Evolutionary conservation across 64 coral and sea anemone species (phyloP), one percentile per base, ranked within the genome.

Genomic region (Trachythela sp.): DNA sequence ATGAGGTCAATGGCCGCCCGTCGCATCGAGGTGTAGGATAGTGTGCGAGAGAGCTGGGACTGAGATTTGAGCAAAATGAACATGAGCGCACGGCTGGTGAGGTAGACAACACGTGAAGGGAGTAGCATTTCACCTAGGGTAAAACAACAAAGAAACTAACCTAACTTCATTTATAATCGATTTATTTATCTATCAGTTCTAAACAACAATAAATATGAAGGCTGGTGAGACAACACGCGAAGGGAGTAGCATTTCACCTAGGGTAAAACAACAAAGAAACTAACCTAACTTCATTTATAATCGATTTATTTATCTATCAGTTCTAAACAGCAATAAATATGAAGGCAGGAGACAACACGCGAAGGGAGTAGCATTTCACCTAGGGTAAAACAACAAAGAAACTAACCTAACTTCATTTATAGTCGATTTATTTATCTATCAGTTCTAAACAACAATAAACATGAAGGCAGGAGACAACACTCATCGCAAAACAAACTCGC

Each of bases 1-100:
- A 97, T 97, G 64, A 97, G 85, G 85, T 97, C 95, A 43, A 97
- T 97, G 64, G 95, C 92, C 83, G 95, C 95, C 64, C 95, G 52
- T 54, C 93, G 94, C 30, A 97, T 93, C 20, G 95, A 97, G 45
- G 95, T 97, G 70, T 97, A 90, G 0, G 95, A 90, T 5, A 83
- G 90, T 22, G 89, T 85, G 76, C 85, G 90, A 27, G 95, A 94
- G 2, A 92, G 88, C 24, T 88, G 92, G 18, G 18, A 24, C 22
- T 64, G 56, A 37, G 93, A 89, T 52, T 95, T 99, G 29, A 99
- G 93, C n/a, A 99, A 56, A 34, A 94, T 93, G 60, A 93, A 95
- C 96, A 99, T 99, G 1, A 99, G 86, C 13, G 96, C 96, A 89
- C 94, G 94, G 68, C 93, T 93, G 24, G 96, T 99, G 52, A 93